Evolutionary conservation across 2,113 vertebrate species (phyloP).

Genomic region (Sinocyclocheilus anshuiensis): DNA sequence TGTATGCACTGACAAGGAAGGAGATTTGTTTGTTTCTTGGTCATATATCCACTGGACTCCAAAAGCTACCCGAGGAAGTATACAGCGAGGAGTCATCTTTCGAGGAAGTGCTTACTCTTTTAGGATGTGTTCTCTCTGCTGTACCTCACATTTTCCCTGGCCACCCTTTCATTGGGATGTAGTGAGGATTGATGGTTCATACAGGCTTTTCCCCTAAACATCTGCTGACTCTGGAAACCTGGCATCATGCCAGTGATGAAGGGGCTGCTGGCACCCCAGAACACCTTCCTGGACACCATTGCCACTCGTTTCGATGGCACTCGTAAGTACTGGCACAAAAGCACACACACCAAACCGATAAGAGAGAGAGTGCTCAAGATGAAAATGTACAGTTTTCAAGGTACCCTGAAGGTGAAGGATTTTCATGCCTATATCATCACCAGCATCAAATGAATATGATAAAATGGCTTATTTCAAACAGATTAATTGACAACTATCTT

Average conservation of each 20-base stretch:
- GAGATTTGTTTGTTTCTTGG: not conserved
- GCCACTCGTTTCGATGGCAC: constrained; percentile 85
- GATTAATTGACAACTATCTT: not conserved
- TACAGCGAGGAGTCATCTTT: not conserved
- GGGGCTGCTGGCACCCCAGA: constrained; percentile 92
- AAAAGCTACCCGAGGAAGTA: not conserved
- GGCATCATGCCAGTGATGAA: constrained; percentile 93
- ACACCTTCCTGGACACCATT: constrained; percentile 84
- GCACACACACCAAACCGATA: not conserved
- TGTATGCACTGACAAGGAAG: not conserved
- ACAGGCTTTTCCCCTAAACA: constrained; percentile 2
- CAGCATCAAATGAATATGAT: not conserved
- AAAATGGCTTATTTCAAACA: not conserved
- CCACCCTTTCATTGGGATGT: constrained; percentile 21
- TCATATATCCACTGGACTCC: constrained; percentile 2
- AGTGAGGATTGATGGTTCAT: constrained; percentile 24
- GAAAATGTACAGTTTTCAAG: not conserved
- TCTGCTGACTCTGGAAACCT: constrained; percentile 25
- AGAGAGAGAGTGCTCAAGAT: not conserved
- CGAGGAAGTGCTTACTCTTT: not conserved
- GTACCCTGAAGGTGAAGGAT: not conserved
- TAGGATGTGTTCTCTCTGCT: not conserved
- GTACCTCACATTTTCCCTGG: constrained; percentile 1
- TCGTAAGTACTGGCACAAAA: constrained; percentile 76
- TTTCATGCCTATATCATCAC: not conserved